Base-by-base conservation (phyloP, 2,113 vertebrate species). In the Chloroceryle aenea region DNA sequence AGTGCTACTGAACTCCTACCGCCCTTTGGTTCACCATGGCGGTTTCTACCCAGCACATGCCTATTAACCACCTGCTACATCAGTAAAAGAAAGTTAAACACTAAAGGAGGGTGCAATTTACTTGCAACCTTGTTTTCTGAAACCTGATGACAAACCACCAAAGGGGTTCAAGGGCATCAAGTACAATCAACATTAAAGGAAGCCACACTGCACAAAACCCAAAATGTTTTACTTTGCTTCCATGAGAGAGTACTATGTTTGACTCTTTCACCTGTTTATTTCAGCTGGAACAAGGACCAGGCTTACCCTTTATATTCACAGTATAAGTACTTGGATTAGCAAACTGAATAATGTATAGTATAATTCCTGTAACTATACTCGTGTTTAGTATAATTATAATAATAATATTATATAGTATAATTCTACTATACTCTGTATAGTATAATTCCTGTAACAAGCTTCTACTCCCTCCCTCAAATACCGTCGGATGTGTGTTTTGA, bases 21-120 rank as follows among this genome's bases (percentile, higher is more conserved):
- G 0, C 42, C 50, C 47, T n/a, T 45, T 2, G 0, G 43, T 66
- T 45, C 22, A 38, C 8, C 8, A 2, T 0, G 1, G 23, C 5
- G 15, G 9, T 26, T 83, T 53, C 38, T 19, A 30, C 9, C 20
- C 29, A 63, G 32, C 20, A 50, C 4, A 50, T 0, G 30, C 36
- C 25, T 56, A 25, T 6, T 59, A 38, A 52, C 11, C 13, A 72
- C 52, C 15, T 40, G 36, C 36, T 29, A 32, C 36, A 16, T 3
- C 32, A 29, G 34, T 47, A 13, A 27, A n/a, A 34, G 63, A 40
- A n/a, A 58, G 15, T 34, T 67, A 27, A 80, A 58, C 62, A 67
- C 14, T 14, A 58, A 66, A 3, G 17, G 14, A 84, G 23, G 14
- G 6, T n/a, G 6, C 2, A 16, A 56, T 38, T 64, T 32, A 75